Evolutionary conservation across 2,113 vertebrate genomes (phyloP).

Genomic region (Boulengeromyrus knoepffleri): DNA sequence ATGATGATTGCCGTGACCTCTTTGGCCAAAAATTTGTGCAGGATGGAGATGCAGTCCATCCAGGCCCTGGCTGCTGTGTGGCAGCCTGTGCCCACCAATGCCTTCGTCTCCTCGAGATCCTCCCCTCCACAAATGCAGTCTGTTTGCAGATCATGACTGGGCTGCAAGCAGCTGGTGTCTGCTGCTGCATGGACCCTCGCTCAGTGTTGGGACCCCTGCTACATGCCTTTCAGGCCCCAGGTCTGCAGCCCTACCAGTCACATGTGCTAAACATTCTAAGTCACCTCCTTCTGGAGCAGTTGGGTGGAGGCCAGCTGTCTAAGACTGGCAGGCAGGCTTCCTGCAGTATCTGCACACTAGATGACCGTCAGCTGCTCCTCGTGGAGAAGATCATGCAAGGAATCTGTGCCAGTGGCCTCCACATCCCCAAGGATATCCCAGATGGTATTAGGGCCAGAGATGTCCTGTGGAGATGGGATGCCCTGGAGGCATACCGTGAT

Average conservation of each 20-base stretch:
- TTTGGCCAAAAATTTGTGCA: slow-evolving; percentile 69
- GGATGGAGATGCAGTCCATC: slow-evolving; percentile 66
- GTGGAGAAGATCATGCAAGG: slow-evolving; percentile 69
- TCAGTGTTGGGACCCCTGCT: slow-evolving; percentile 81
- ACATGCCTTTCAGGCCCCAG: slow-evolving; percentile 71
- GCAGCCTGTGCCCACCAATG: slow-evolving; percentile 87
- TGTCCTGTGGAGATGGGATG: slow-evolving; percentile 82
- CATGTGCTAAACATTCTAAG: slow-evolving; percentile 75
- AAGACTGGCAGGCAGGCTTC: slow-evolving; percentile 70
- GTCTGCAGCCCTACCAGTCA: slow-evolving; percentile 74
- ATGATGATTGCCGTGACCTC: slow-evolving; percentile 64
- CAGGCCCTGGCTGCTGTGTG: slow-evolving; percentile 84
- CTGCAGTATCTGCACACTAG: slow-evolving; percentile 85
- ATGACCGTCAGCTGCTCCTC: slow-evolving; percentile 71
- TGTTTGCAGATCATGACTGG: slow-evolving; percentile 79
- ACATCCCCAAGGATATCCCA: slow-evolving; percentile 75
- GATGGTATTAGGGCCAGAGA: slow-evolving; percentile 76
- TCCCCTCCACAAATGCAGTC: slow-evolving; percentile 67
- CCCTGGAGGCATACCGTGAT: slow-evolving; percentile 79
- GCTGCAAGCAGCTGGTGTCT: slow-evolving; percentile 79
- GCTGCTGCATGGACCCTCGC: slow-evolving; percentile 93
- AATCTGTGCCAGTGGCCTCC: slow-evolving; percentile 26
- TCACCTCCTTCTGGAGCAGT: slow-evolving; percentile 82
- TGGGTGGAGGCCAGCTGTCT: slow-evolving; percentile 82
- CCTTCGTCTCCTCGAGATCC: slow-evolving; percentile 70